Conservation (phyloP, 2,888 invertebrate genomes). For the Empis livida region DNA sequence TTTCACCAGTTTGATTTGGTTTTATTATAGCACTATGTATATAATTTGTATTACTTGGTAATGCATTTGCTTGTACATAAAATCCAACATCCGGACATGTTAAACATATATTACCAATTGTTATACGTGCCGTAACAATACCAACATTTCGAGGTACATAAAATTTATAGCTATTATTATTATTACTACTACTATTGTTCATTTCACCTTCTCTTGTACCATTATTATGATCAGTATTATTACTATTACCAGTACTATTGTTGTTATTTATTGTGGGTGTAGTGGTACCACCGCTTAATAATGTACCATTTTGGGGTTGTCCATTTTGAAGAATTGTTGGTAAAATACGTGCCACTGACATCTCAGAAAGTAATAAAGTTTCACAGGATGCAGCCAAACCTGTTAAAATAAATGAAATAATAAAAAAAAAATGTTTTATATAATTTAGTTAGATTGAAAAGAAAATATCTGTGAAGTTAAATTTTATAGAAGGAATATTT, state of each 20-base stretch:
- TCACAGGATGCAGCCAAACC: slow-evolving; percentile 55
- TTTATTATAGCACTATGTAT: slow-evolving; percentile 39
- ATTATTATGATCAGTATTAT: neutral
- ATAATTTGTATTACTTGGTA: slow-evolving; percentile 39
- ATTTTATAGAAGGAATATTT: too few relatives aligned
- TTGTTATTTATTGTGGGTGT: slow-evolving; percentile 9
- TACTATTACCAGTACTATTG: slow-evolving; percentile 3
- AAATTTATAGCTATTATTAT: slow-evolving; percentile 37
- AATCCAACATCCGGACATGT: slow-evolving; percentile 36
- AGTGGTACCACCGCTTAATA: slow-evolving; percentile 25
- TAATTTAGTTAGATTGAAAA: too few relatives aligned
- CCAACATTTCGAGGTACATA: slow-evolving; percentile 34
- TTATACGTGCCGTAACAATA: slow-evolving; percentile 26
- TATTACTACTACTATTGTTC: neutral
- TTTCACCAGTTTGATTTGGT: slow-evolving; percentile 34
- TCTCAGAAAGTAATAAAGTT: slow-evolving; percentile 50
- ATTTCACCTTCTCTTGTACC: neutral
- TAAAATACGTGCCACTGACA: slow-evolving; percentile 41
- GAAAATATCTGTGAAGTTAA: too few relatives aligned
- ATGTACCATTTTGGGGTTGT: slow-evolving; percentile 24
- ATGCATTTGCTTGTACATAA: slow-evolving; percentile 40
- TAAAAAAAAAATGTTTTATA: neutral
- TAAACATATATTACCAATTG: slow-evolving; percentile 34
- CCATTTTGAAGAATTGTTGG: slow-evolving; percentile 30
- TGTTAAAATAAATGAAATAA: slow-evolving; percentile 32